phyloP scores from a whole-genome alignment of 2,113 vertebrate genomes.

The Elanus axillaris region DNA sequence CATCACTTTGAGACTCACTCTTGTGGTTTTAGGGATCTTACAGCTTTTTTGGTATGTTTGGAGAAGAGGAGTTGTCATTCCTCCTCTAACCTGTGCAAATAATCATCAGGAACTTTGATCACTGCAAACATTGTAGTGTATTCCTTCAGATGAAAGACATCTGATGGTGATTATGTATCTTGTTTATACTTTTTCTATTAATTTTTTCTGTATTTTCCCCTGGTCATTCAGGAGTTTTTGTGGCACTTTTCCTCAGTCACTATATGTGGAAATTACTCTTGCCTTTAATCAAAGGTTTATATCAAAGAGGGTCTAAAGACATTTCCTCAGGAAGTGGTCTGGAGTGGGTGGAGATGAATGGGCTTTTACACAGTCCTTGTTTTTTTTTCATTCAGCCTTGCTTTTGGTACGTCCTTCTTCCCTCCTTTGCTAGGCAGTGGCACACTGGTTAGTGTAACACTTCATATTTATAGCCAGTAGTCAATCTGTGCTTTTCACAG shows the following conservation, averaged over 20 bases:
- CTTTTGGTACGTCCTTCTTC: neutral
- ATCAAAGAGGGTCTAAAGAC: neutral
- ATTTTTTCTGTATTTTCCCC: neutral
- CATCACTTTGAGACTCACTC: slow-evolving; percentile 27
- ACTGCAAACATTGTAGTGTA: neutral
- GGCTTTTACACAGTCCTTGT: neutral
- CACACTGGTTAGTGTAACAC: neutral
- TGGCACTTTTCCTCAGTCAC: neutral
- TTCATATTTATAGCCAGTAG: neutral
- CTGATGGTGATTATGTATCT: slow-evolving; percentile 2
- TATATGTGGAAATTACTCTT: neutral
- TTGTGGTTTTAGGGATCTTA: slow-evolving; percentile 39
- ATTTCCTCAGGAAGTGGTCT: neutral
- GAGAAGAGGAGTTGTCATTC: slow-evolving; percentile 39
- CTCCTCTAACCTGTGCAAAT: slow-evolving; percentile 47
- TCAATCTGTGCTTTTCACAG: neutral
- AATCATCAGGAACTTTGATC: slow-evolving; percentile 51
- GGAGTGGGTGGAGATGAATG: neutral
- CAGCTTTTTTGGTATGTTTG: slow-evolving; percentile 1
- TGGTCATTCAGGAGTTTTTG: neutral
- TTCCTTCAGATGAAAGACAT: slow-evolving; percentile 29
- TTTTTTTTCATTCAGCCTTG: neutral
- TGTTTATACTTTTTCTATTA: slow-evolving; percentile 12
- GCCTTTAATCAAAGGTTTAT: neutral
- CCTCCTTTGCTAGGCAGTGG: neutral